A percentile compares a stretch with the other conserved stretches of the same genome.
These are phyloP conservation scores for Drosophila anomelani DNA, from an alignment of 2,888 invertebrate species.

Conservation along the genomic window DNA sequence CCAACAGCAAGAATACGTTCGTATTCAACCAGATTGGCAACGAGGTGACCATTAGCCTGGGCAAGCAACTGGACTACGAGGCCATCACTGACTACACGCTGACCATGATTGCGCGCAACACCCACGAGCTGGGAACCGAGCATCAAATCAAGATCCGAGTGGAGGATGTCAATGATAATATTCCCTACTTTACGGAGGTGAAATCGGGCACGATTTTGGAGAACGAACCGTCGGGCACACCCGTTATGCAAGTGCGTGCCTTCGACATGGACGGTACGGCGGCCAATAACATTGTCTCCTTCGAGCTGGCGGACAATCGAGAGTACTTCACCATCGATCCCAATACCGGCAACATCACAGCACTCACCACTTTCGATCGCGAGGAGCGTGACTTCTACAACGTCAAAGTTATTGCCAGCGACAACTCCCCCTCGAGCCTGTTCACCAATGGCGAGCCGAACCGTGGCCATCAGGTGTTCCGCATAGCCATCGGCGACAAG, in stretches of 20 bases:
- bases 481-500: constrained; percentile 96
- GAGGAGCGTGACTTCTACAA: constrained; percentile 94
- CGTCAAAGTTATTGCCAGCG: constrained; percentile 95
- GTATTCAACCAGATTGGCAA: constrained; percentile 88
- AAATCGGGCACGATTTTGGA: constrained; percentile 93
- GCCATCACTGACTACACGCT: constrained; percentile 93
- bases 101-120: constrained; percentile 93
- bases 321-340: constrained; percentile 93
- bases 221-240: constrained; percentile 92
- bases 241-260: constrained; percentile 93
- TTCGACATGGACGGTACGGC: constrained; percentile 94
- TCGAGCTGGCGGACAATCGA: constrained; percentile 88
- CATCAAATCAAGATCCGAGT: constrained; percentile 91
- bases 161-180: constrained; percentile 95
- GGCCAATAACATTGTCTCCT: constrained; percentile 92
- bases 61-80: constrained; percentile 92
- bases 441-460: constrained; percentile 89
- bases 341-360: constrained; percentile 95
- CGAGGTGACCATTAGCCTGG: constrained; percentile 90
- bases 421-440: constrained; percentile 94
- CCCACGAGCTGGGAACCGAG: constrained; percentile 91
- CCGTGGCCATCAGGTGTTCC: constrained; percentile 91
- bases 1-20: constrained; percentile 92
- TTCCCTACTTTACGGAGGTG: constrained; percentile 93
- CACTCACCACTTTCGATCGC: constrained; percentile 92